These are phyloP conservation scores for Calameuta idolon DNA, from an alignment of 2,888 invertebrate species.

Conservation along the genomic window DNA sequence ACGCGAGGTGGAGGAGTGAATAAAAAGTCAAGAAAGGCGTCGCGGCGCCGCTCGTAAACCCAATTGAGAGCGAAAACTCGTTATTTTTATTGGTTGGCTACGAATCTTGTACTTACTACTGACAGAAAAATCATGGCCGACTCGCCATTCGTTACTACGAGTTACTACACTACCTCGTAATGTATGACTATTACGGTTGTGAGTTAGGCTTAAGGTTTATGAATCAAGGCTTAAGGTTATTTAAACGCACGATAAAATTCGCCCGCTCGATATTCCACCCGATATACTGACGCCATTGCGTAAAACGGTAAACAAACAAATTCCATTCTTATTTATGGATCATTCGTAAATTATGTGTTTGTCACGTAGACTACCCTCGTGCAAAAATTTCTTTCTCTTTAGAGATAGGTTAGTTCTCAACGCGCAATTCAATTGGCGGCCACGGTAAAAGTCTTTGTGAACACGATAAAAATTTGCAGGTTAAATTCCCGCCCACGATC, in stretches of 20 bases:
- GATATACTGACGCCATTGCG: background rate
- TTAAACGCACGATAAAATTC: background rate
- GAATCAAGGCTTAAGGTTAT: background rate
- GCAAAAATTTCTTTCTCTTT: background rate
- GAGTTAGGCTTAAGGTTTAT: background rate
- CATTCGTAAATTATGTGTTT: background rate
- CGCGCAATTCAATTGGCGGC: background rate
- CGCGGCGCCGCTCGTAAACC: background rate
- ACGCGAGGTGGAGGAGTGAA: background rate
- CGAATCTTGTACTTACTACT: background rate
- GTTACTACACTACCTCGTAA: background rate
- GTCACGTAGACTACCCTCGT: background rate
- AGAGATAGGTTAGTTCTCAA: background rate
- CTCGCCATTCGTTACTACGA: background rate
- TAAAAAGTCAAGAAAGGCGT: background rate
- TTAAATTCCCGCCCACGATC: background rate
- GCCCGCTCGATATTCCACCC: background rate
- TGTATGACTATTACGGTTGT: background rate
- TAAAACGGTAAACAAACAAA: background rate
- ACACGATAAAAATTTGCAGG: background rate
- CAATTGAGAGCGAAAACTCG: background rate
- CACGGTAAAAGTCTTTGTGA: background rate
- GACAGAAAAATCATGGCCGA: background rate
- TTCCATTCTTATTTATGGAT: background rate
- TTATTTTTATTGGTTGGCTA: background rate